Evolutionary conservation across 1,140 invertebrate species (phyloP), one percentile per base, ranked within the genome.

Genomic region (Gryllus bimaculatus): DNA sequence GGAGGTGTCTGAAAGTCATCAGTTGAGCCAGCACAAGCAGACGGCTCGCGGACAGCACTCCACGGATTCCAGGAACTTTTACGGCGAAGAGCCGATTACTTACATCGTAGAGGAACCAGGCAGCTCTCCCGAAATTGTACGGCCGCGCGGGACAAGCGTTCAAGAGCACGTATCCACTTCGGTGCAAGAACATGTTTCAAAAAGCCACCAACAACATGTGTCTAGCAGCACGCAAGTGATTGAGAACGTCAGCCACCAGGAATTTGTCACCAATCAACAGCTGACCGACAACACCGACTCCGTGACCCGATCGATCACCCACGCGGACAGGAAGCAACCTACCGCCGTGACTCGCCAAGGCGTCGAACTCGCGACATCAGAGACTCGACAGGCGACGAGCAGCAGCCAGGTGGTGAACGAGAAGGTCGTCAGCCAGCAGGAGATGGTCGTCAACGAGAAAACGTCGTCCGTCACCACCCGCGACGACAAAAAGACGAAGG

Each of bases 361-460:
- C 8, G 26, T 15, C 21, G 73, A 73, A 7, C 20, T 15, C 8
- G 54, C 66, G 8, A 21, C 54, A 0, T 78, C 78, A 8, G 8
- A 18, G 21, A 7, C 66, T 21, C 54, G 73, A 18, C 78, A 78
- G 21, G 18, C 8, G 13, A n/a, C 48, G 15, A 66, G 26, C 49
- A 78, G n/a, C 78, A 74, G n/a, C 47, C 66, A 73, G 26, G 47
- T 18, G 13, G 78, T 73, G 47, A 74, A 66, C 73, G 66, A n/a
- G 13, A 26, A 78, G 2, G 21, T 20, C 8, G 78, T 78, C 12
- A 47, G 20, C 12, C 47, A 48, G 21, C 13, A 26, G 12, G 26
- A 73, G 54, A 26, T 54, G 73, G 26, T 18, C 18, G 73, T 74
- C 54, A 74, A 20, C 21, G 66, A 47, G 8, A 74, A 5, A 20